Conservation (phyloP, 2,113 vertebrate species). For the Plestiodon gilberti region DNA sequence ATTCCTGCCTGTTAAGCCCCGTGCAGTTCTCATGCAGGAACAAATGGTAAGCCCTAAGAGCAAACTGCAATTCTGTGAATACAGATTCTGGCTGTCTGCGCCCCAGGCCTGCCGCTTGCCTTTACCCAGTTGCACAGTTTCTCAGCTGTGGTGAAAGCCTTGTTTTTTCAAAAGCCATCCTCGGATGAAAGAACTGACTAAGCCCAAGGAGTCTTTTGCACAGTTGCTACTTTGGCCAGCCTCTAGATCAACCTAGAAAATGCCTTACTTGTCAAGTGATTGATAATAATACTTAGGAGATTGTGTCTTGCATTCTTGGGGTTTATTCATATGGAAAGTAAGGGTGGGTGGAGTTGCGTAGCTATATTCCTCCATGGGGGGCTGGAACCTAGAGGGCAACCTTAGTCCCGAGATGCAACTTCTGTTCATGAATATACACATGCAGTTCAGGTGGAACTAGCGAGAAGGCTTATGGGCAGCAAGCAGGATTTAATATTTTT, state of each 20-base stretch:
- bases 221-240: neutral
- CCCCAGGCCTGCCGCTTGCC: neutral
- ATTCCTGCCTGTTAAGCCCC: neutral
- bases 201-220: neutral
- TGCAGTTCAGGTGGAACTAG: neutral
- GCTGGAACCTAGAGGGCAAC: neutral
- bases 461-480: neutral
- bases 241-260: neutral
- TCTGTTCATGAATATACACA: neutral
- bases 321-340: neutral
- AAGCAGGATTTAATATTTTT: accelerated
- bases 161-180: neutral
- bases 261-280: neutral
- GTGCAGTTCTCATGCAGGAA: neutral
- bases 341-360: accelerated
- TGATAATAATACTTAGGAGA: neutral
- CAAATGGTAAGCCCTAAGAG: neutral
- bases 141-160: neutral
- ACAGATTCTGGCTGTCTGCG: neutral
- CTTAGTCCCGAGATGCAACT: neutral
- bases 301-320: neutral
- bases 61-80: neutral
- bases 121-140: neutral
- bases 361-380: neutral
- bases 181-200: neutral